Percentiles rank a stretch among this genome's conserved stretches.
Conservation (phyloP, 2,888 invertebrate species). For the Ecdyonurus torrentis region DNA sequence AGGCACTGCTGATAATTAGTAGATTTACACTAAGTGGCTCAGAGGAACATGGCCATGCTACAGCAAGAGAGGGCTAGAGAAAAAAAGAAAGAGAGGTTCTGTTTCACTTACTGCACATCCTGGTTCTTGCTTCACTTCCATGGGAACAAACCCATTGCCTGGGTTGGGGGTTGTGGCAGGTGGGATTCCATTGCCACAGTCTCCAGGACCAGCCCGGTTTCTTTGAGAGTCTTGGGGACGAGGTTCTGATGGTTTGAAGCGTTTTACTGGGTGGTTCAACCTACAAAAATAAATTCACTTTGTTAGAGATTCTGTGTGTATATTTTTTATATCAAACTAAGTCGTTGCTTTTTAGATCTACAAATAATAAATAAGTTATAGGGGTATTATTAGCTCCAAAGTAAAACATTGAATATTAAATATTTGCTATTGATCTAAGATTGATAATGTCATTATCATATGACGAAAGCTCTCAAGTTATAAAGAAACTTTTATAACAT, state of each 20-base stretch:
- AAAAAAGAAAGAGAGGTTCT: neutral
- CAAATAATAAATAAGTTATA: no score
- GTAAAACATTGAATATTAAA: no score
- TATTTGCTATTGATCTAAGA: no score
- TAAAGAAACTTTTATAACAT: no score
- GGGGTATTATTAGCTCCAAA: no score
- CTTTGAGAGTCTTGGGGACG: neutral
- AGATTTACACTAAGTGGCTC: neutral
- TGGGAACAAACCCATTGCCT: neutral
- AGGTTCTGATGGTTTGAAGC: slow-evolving; percentile 42
- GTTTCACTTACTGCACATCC: slow-evolving; percentile 21
- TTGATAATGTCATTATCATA: no score
- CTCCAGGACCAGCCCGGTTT: slow-evolving; percentile 16
- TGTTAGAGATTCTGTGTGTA: no score
- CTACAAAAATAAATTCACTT: no score
- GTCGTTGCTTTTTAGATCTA: no score
- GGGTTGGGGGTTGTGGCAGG: slow-evolving; percentile 29
- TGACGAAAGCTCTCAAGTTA: no score
- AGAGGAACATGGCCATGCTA: neutral
- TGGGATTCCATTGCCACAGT: slow-evolving; percentile 31
- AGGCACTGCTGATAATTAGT: neutral
- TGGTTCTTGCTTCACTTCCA: slow-evolving; percentile 47
- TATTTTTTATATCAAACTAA: no score
- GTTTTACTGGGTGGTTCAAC: slow-evolving; percentile 83
- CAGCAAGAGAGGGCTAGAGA: neutral